Conservation (phyloP, 2,113 vertebrate species). For the Pristiophorus japonicus region DNA sequence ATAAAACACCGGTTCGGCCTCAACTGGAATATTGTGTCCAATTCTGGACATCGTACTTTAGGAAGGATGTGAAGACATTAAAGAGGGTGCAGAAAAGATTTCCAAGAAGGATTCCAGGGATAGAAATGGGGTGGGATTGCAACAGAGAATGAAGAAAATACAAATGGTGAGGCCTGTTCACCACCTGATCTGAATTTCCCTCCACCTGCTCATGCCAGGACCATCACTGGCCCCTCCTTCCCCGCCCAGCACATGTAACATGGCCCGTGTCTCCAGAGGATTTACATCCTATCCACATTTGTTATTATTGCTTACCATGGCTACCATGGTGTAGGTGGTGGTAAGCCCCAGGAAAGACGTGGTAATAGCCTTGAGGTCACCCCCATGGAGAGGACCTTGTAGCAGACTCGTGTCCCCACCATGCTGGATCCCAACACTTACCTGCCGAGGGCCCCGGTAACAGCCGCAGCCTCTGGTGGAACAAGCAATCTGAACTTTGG, state of each 20-base stretch:
- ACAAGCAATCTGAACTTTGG: not conserved
- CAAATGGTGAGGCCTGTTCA: not conserved
- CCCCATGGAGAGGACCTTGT: not conserved
- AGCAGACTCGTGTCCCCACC: not conserved
- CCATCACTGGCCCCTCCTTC: not conserved
- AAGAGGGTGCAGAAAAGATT: no score
- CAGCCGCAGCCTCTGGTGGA: not conserved
- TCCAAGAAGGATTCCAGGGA: no score
- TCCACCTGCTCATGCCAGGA: not conserved
- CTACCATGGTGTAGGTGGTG: not conserved
- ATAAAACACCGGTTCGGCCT: no score
- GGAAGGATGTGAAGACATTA: no score
- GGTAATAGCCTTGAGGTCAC: not conserved
- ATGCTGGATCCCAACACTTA: not conserved
- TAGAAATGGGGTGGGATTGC: not conserved
- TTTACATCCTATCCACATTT: not conserved
- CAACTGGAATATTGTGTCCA: no score
- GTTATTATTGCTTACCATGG: not conserved
- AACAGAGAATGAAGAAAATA: not conserved
- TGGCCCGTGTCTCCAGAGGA: not conserved
- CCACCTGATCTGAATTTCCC: not conserved
- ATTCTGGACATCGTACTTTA: no score
- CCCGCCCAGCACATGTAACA: not conserved
- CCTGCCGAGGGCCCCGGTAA: not conserved
- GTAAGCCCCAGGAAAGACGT: not conserved